Conservation (phyloP, 2,797 vertebrate genomes). For the Propithecus perrieri region DNA sequence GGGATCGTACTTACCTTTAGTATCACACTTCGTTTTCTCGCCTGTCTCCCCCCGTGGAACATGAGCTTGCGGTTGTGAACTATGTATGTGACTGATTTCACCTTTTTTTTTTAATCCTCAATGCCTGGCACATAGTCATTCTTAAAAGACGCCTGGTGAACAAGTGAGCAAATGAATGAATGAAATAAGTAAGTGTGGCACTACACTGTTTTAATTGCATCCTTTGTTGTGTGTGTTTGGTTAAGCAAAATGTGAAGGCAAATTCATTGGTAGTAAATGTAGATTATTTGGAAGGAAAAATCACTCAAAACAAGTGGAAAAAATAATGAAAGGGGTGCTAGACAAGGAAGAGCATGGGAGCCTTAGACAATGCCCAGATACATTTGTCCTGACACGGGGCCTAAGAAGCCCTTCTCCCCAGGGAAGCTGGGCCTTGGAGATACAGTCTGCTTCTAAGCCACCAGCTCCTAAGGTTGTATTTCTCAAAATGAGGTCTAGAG, state of each 20-base stretch:
- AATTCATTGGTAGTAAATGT: not conserved
- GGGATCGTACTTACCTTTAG: not conserved
- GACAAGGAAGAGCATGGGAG: not conserved
- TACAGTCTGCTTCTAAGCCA: not conserved
- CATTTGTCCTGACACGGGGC: not conserved
- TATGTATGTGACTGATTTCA: not conserved
- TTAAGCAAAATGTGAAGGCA: not conserved
- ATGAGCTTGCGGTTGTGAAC: not conserved
- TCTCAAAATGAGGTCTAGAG: not conserved
- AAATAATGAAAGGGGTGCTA: not conserved
- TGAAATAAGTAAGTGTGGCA: not conserved
- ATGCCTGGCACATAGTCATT: not conserved
- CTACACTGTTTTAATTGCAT: not conserved
- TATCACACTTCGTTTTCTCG: not conserved
- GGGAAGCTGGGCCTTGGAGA: not conserved
- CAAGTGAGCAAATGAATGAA: not conserved
- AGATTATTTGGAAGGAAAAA: not conserved
- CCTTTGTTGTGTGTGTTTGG: not conserved
- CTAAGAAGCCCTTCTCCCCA: not conserved
- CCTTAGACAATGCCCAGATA: not conserved
- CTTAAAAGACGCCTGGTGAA: not conserved
- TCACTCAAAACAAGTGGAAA: not conserved
- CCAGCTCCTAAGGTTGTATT: not conserved
- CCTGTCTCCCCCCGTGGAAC: not conserved
- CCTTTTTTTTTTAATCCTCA: not conserved